Base-by-base conservation (phyloP, 2,797 vertebrate genomes). In the Mareca strepera region DNA sequence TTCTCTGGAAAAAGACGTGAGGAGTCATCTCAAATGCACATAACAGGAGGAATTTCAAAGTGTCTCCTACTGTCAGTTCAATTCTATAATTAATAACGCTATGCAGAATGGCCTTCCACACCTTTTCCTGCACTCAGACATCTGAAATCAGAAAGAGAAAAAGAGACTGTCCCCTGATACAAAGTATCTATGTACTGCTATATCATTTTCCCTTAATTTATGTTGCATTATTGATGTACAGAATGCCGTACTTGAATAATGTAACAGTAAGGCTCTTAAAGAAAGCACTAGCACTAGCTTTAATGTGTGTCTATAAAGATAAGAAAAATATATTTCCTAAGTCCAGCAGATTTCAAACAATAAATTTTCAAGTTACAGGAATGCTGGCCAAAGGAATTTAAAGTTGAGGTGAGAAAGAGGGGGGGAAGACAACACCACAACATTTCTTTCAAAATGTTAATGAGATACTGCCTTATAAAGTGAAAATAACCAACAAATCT, bases 141-240 rank as follows among this genome's bases (percentile, higher is more conserved):
- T 88, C 81, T 96, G 81, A 72, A 86, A 90, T 73, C 87, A 84
- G 87, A 79, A 39, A 89, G 44, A 83, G 63, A 74, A 91, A 93
- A 88, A 82, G n/a, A 46, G 43, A 35, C 87, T 63, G 50, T 95
- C 90, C 72, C 88, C 75, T 88, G 91, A 84, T 85, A 85, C 37
- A 50, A 37, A 66, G 90, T 78, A 94, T 94, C 93, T 87, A 33
- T 96, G 94, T 75, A 82, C 76, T 75, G 64, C 88, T 90, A 12
- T 55, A 92, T 91, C 66, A 82, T 72, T 94, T 94, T 80, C 50
- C 77, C 87, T 93, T 96, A 93, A 96, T 96, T 97, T 94, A 90
- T 86, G 62, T 59, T 96, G 84, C 95, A 93, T 91, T 93, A 95
- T 92, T 96, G 96, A 95, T 92, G 89, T 89, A 82, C 37, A 73